A percentile compares a stretch with the other conserved stretches of the same genome.
Conservation (phyloP, 2,797 vertebrate genomes). For the Siniperca undulata region DNA sequence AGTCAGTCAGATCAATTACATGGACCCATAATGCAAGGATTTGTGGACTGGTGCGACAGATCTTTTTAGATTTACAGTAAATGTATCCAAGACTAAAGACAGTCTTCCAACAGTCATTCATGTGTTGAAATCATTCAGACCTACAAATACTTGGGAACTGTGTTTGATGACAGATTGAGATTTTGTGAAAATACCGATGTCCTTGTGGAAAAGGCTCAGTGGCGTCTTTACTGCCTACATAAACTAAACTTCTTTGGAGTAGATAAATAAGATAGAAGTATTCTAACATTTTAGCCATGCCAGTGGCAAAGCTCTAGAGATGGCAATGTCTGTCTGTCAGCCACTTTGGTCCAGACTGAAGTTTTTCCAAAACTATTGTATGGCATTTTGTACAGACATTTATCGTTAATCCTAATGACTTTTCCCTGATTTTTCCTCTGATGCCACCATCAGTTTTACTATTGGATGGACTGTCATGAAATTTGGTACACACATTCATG, state of each 20-base stretch:
- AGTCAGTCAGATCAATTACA: neutral
- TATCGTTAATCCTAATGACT: no score
- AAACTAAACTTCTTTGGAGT: neutral
- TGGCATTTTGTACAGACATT: no score
- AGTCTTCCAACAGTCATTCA: neutral
- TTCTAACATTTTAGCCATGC: neutral
- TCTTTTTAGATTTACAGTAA: neutral
- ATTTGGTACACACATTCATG: neutral
- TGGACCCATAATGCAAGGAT: neutral
- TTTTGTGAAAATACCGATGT: constrained; percentile 7
- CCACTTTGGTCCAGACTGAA: neutral
- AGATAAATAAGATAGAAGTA: neutral
- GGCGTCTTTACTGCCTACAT: neutral
- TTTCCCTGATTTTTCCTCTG: neutral
- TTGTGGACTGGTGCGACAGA: neutral
- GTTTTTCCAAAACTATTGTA: neutral
- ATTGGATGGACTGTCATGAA: neutral
- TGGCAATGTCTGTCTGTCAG: neutral
- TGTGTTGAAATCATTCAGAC: neutral
- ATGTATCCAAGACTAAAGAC: neutral
- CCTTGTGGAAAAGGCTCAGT: neutral
- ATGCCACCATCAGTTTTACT: neutral
- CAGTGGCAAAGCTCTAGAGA: neutral
- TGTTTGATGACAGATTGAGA: neutral
- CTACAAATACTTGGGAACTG: neutral